Conservation (phyloP, 1,140 invertebrate genomes). For the honey bee (Apis mellifera) region DNA sequence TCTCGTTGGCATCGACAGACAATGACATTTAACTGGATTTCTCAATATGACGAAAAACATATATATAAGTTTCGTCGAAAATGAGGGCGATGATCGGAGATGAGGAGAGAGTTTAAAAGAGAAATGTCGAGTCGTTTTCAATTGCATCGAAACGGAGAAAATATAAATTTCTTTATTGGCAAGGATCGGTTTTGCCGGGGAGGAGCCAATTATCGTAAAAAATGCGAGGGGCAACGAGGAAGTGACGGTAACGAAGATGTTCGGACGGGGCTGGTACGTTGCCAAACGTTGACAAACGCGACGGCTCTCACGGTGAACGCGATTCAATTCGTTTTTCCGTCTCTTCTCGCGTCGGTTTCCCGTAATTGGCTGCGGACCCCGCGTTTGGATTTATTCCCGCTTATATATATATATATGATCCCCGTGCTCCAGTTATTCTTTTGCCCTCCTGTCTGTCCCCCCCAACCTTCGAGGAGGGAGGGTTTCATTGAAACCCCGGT, state of each 20-base stretch:
- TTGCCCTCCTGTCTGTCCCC: neutral
- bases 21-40: no score
- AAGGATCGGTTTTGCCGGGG: neutral
- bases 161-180: conserved; percentile 51
- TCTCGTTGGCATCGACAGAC: no score
- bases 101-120: neutral
- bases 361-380: conserved; percentile 44
- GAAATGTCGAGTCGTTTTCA: neutral
- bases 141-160: conserved; percentile 3
- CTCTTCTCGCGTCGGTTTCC: conserved; percentile 42
- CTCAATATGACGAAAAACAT: no score
- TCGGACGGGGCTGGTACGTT: conserved; percentile 38
- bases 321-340: conserved; percentile 39
- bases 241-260: conserved; percentile 39
- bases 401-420: neutral
- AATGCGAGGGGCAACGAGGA: conserved; percentile 31
- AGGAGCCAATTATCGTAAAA: conserved; percentile 51
- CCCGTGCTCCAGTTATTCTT: conserved; percentile 20
- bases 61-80: no score
- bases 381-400: conserved; percentile 24
- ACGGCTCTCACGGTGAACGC: conserved; percentile 21
- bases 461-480: no score
- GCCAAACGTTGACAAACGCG: conserved; percentile 55
- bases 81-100: neutral
- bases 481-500: neutral